Conservation (phyloP, 1,140 invertebrate genomes). For the Diabrotica virgifera region DNA sequence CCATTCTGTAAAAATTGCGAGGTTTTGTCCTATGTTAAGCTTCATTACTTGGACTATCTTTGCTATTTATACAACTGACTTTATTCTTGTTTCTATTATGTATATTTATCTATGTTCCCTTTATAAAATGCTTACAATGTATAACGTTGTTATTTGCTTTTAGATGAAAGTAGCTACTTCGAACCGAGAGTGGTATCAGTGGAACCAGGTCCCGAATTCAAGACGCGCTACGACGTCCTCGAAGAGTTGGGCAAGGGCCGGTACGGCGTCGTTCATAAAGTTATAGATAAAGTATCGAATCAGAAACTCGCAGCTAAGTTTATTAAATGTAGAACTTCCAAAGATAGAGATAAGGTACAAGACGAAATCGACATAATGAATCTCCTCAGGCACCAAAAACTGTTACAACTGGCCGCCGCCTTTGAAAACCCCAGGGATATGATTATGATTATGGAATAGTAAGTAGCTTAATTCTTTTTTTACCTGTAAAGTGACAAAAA, state of each 20-base stretch:
- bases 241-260: constrained; percentile 81
- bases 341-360: constrained; percentile 81
- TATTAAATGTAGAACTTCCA: constrained; percentile 74
- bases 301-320: constrained; percentile 87
- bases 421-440: constrained; percentile 84
- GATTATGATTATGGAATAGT: constrained; percentile 94
- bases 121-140: no score
- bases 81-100: no score
- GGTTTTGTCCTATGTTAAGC: no score
- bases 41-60: no score
- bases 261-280: constrained; percentile 73
- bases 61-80: no score
- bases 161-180: constrained; percentile 39
- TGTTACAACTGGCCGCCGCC: constrained; percentile 83
- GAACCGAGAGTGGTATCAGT: constrained; percentile 42
- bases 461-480: constrained; percentile 55
- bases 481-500: background rate
- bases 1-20: no score
- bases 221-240: constrained; percentile 58
- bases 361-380: constrained; percentile 95
- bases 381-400: constrained; percentile 81
- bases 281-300: constrained; percentile 67
- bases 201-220: constrained; percentile 59
- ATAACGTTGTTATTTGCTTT: constrained; percentile 18
- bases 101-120: no score